phyloP scores from a whole-genome alignment of 2,888 invertebrate genomes.

The Leuctra nigra region DNA sequence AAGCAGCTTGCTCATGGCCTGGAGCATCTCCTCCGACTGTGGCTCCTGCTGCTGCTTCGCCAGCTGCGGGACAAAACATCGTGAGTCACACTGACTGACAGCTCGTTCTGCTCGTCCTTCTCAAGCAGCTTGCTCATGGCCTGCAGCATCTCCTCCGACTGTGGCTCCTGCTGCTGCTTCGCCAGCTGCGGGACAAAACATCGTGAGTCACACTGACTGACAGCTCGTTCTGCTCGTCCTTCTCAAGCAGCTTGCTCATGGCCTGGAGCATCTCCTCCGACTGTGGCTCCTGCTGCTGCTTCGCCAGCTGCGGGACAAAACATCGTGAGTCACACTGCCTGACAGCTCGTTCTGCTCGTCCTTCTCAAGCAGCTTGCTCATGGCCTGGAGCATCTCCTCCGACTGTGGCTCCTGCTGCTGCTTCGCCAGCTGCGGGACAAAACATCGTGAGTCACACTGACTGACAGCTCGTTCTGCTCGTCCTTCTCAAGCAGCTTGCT shows the following conservation, averaged over 20 bases:
- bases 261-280: constrained; percentile 23
- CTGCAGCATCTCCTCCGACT: constrained; percentile 21
- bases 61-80: neutral
- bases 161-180: neutral
- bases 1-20: constrained; percentile 32
- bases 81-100: constrained; percentile 36
- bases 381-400: too few species aligned
- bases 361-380: too few species aligned
- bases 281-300: neutral
- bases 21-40: constrained; percentile 14
- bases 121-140: constrained; percentile 33
- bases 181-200: neutral
- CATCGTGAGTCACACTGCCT: too few species aligned
- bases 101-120: constrained; percentile 29
- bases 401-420: too few species aligned
- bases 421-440: too few species aligned
- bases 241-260: constrained; percentile 34
- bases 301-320: too few species aligned
- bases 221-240: constrained; percentile 29
- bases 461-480: too few species aligned
- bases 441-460: too few species aligned
- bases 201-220: constrained; percentile 37
- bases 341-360: too few species aligned
- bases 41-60: neutral
- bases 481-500: too few species aligned